These are phyloP conservation scores for Mellivora capensis DNA, from an alignment of 2,113 vertebrate genomes.

Conservation along the genomic window DNA sequence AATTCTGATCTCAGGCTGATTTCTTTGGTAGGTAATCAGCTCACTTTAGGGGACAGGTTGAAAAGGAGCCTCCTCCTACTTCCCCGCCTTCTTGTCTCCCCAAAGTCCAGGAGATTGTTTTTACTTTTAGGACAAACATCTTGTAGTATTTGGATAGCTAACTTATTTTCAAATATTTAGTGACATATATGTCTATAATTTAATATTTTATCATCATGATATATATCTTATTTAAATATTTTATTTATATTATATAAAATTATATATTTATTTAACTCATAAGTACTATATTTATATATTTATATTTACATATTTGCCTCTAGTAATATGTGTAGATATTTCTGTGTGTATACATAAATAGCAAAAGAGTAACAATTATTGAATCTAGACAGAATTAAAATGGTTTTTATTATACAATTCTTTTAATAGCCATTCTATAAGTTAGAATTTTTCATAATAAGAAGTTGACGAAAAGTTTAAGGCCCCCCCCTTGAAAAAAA, in stretches of 20 bases:
- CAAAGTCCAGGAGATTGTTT: background rate
- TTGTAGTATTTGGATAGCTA: background rate
- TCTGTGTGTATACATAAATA: background rate
- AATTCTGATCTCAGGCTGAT: too few relatives aligned
- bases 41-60: too few relatives aligned
- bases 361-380: background rate
- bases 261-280: background rate
- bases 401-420: background rate
- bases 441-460: background rate
- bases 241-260: background rate
- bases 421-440: background rate
- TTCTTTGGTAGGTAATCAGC: too few relatives aligned
- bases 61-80: too few relatives aligned
- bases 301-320: background rate
- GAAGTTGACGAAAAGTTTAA: background rate
- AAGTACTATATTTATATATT: background rate
- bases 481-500: accelerated
- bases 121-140: background rate
- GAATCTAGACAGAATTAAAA: background rate
- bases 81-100: too few relatives aligned
- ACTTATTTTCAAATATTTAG: slow-evolving; percentile 8
- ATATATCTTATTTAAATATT: background rate
- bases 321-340: background rate
- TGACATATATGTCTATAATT: background rate
- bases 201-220: background rate